Percentiles rank a stretch among this genome's conserved stretches.
These are phyloP conservation scores for Spea bombifrons DNA, from an alignment of 2,113 vertebrate species.

Conservation along the genomic window DNA sequence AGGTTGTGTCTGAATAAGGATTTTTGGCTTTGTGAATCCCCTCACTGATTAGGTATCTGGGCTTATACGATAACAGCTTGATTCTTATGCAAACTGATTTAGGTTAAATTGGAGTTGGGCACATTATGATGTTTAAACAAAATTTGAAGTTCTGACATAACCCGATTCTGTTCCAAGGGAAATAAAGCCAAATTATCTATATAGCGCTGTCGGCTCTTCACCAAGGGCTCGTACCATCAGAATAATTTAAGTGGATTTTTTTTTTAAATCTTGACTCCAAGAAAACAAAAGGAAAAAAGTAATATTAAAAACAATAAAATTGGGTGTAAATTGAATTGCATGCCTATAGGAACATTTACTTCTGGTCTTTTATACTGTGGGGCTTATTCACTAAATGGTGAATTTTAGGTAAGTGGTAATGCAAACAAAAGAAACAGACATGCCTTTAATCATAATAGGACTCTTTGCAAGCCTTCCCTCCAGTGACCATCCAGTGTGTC, in stretches of 20 bases:
- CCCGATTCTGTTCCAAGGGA: not conserved
- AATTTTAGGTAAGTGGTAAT: too few relatives aligned
- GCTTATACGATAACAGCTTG: not conserved
- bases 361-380: too few relatives aligned
- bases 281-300: not conserved
- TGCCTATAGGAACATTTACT: not conserved
- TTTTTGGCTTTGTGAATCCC: not conserved
- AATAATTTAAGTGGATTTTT: not conserved
- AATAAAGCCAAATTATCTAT: not conserved
- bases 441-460: too few relatives aligned
- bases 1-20: not conserved
- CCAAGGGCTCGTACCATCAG: not conserved
- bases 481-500: too few relatives aligned
- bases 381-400: too few relatives aligned
- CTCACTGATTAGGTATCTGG: not conserved
- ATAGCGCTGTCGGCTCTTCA: not conserved
- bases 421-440: too few relatives aligned
- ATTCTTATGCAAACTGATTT: not conserved
- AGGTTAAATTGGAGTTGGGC: not conserved
- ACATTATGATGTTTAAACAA: not conserved
- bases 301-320: not conserved
- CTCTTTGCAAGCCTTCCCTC: too few relatives aligned
- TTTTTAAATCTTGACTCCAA: not conserved
- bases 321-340: not conserved
- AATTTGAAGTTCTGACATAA: not conserved